Evolutionary conservation across 2,888 invertebrate genomes (phyloP).

Genomic region (Sphecodes monilicornis): DNA sequence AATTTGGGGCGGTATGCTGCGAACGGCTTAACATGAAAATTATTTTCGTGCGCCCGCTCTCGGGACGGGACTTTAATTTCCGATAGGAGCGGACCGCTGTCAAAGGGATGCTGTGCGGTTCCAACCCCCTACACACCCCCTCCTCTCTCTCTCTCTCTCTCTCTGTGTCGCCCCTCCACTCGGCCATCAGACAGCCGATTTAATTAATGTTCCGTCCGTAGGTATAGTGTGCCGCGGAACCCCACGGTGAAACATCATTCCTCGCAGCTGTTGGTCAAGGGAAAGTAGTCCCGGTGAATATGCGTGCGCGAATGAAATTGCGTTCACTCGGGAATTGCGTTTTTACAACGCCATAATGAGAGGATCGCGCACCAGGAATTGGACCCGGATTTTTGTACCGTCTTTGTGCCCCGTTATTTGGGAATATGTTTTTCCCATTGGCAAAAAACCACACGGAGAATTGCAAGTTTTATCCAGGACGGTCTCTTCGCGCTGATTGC

Average conservation of each 20-base stretch:
- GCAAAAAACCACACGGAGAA: neutral
- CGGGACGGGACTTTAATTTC: constrained; percentile 73
- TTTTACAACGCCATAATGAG: constrained; percentile 57
- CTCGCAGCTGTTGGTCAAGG: constrained; percentile 49
- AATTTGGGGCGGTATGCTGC: constrained; percentile 42
- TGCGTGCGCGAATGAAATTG: constrained; percentile 49
- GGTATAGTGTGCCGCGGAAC: constrained; percentile 38
- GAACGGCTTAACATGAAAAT: constrained; percentile 61
- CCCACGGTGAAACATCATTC: constrained; percentile 56
- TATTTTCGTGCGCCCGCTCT: constrained; percentile 65
- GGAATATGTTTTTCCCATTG: neutral
- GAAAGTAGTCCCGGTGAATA: constrained; percentile 36
- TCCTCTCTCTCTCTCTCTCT: constrained; percentile 14
- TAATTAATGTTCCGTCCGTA: constrained; percentile 74
- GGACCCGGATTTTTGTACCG: neutral
- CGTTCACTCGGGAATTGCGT: constrained; percentile 25
- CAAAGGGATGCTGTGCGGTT: constrained; percentile 73
- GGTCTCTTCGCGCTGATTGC: neutral
- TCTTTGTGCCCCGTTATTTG: constrained; percentile 5
- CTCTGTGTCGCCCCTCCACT: constrained; percentile 28
- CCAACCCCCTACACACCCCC: constrained; percentile 27
- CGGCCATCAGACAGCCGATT: constrained; percentile 65
- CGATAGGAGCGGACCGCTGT: constrained; percentile 71
- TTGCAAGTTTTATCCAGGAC: neutral
- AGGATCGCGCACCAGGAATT: constrained; percentile 27